phyloP scores from a whole-genome alignment of 1,140 invertebrate genomes.

The Patella vulgata region DNA sequence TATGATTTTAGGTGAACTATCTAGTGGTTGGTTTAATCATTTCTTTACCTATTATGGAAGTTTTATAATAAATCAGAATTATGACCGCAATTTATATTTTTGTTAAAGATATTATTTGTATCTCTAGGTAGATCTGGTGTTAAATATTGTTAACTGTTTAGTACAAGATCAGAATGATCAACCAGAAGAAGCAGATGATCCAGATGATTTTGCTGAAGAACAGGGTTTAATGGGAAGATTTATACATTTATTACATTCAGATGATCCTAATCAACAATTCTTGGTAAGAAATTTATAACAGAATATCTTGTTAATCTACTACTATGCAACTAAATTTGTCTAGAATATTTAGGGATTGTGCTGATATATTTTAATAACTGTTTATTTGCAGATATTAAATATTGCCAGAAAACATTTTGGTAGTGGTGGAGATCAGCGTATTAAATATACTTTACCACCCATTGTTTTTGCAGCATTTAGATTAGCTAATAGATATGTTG shows the following conservation, averaged over 20 bases:
- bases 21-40: no score
- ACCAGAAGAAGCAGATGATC: conserved; percentile 77
- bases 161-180: conserved; percentile 85
- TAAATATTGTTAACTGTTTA: conserved; percentile 85
- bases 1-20: no score
- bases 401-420: conserved; percentile 90
- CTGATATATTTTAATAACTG: background rate
- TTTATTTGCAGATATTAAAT: conserved; percentile 69
- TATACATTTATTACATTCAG: conserved; percentile 83
- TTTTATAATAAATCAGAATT: no score
- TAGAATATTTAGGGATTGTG: background rate
- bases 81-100: no score
- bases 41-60: no score
- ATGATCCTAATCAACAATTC: conserved; percentile 91
- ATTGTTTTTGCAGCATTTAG: conserved; percentile 95
- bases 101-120: background rate
- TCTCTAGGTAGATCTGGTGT: conserved; percentile 77
- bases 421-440: conserved; percentile 85
- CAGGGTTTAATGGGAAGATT: conserved; percentile 90
- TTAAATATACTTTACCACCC: conserved; percentile 93
- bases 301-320: conserved; percentile 8
- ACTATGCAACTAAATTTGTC: background rate
- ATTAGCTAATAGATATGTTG: conserved; percentile 83
- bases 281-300: conserved; percentile 66
- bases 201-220: conserved; percentile 97